Evolutionary conservation across 2,797 vertebrate species (phyloP).

Genomic region (Argentina silus): DNA sequence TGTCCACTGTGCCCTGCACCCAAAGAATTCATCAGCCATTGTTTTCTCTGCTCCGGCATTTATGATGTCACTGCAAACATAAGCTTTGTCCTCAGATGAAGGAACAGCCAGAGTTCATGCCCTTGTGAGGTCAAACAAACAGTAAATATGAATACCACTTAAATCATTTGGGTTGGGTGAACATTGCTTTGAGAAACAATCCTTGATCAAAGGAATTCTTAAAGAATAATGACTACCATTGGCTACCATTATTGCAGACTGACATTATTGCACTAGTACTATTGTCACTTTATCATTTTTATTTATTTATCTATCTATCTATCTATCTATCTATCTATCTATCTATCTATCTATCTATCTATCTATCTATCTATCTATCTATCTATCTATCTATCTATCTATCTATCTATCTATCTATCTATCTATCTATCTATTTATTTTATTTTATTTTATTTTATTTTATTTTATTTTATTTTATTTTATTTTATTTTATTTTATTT

Average conservation of each 20-base stretch:
- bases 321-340: no score
- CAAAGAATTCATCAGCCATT: conserved; percentile 73
- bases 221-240: background rate
- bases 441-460: no score
- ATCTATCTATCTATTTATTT: no score
- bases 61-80: conserved; percentile 79
- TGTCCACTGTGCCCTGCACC: conserved; percentile 57
- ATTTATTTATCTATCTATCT: no score
- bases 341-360: no score
- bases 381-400: no score
- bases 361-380: no score
- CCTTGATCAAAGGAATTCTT: conserved; percentile 25
- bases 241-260: background rate
- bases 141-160: conserved; percentile 70
- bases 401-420: no score
- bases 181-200: conserved; percentile 41
- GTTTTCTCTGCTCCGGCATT: conserved; percentile 72
- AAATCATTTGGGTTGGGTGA: conserved; percentile 50
- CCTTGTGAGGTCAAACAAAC: conserved; percentile 74
- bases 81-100: conserved; percentile 79
- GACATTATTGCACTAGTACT: no score
- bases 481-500: no score
- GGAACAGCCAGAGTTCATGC: conserved; percentile 70
- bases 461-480: no score
- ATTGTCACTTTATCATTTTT: no score